Percentiles rank a stretch among this genome's conserved stretches.
Evolutionary conservation across 2,113 vertebrate genomes (phyloP).

Genomic region (Heterocephalus glaber): DNA sequence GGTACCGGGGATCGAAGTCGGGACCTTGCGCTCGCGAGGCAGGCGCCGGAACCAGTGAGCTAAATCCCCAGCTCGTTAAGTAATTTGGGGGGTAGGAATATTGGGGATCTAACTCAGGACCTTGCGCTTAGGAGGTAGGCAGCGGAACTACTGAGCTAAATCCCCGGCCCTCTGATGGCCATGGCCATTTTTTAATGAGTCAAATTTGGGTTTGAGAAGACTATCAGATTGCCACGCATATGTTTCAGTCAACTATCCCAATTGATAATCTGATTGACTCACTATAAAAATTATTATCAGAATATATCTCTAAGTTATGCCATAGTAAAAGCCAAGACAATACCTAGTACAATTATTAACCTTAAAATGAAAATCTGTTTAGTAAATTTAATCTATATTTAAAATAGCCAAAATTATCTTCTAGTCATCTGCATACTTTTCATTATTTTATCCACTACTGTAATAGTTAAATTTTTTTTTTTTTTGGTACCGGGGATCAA

Average conservation of each 20-base stretch:
- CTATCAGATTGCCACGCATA: not conserved
- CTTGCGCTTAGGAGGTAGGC: no score
- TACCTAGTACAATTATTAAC: not conserved
- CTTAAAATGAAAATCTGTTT: constrained; percentile 30
- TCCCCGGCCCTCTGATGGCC: no score
- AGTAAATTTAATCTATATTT: constrained; percentile 29
- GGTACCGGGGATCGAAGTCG: no score
- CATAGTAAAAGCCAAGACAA: constrained; percentile 7
- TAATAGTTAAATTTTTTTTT: not conserved
- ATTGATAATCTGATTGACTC: constrained; percentile 23
- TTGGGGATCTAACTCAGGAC: no score
- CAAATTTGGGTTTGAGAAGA: not conserved
- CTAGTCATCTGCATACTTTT: not conserved
- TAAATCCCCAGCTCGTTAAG: no score
- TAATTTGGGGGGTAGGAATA: no score
- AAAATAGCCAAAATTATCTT: constrained; percentile 38
- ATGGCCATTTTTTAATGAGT: constrained; percentile 13
- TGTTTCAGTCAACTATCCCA: constrained; percentile 15
- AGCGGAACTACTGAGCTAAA: no score
- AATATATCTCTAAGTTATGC: constrained; percentile 30
- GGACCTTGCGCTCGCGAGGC: no score
- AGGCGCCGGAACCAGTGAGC: no score
- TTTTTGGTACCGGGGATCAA: no score
- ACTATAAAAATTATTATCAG: constrained; percentile 48
- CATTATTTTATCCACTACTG: not conserved